Percentiles rank a stretch among this genome's conserved stretches.
Evolutionary conservation across 2,113 vertebrate genomes (phyloP).

Genomic region (Aegypius monachus): DNA sequence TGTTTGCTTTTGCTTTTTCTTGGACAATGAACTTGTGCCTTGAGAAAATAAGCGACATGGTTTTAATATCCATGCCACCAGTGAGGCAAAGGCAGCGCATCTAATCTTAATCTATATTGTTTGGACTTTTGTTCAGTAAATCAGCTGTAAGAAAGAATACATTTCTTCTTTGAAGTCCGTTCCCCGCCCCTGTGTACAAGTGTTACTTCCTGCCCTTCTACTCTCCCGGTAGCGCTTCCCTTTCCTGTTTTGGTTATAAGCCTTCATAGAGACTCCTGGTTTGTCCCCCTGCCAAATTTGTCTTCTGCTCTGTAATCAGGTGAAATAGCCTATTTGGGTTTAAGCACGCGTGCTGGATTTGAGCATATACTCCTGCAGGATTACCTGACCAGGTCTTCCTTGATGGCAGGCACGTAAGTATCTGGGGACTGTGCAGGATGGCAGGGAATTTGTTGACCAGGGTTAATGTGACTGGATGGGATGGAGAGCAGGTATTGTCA

Average conservation of each 20-base stretch:
- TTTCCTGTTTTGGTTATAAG: constrained; percentile 68
- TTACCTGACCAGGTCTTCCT: neutral
- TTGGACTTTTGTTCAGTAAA: neutral
- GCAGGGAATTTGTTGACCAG: neutral
- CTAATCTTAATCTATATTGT: constrained; percentile 50
- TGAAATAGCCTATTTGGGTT: neutral
- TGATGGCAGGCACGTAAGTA: constrained; percentile 66
- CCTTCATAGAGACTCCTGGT: neutral
- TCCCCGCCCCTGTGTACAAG: constrained; percentile 3
- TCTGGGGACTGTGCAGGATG: neutral
- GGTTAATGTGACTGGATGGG: neutral
- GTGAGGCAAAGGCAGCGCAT: neutral
- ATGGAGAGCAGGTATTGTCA: neutral
- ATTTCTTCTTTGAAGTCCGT: constrained; percentile 28
- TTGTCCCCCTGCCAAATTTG: constrained; percentile 23
- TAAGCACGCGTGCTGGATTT: neutral
- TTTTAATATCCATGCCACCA: neutral
- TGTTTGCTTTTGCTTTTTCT: constrained; percentile 45
- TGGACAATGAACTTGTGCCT: neutral
- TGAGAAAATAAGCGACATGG: neutral
- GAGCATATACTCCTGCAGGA: neutral
- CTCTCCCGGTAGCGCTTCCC: constrained; percentile 54
- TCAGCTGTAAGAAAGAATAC: neutral
- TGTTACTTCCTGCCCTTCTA: constrained; percentile 63
- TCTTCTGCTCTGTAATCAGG: constrained; percentile 3